Evolutionary conservation across 2,888 invertebrate genomes (phyloP).

Genomic region (Lithophane semibrunnea): DNA sequence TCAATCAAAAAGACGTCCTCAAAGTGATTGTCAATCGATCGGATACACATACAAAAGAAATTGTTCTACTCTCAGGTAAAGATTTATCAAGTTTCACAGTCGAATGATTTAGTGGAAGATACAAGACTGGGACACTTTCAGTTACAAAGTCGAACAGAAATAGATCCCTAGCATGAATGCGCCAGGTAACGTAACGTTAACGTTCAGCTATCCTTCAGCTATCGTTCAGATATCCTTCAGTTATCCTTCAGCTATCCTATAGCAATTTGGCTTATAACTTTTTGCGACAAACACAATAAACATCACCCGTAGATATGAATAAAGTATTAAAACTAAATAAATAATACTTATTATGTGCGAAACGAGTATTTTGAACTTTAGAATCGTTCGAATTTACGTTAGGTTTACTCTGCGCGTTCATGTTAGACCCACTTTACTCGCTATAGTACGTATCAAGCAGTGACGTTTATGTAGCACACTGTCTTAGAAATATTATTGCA

Average conservation of each 20-base stretch:
- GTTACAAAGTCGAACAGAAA: background rate
- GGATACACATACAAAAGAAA: conserved; percentile 2
- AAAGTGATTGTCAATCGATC: conserved; percentile 20
- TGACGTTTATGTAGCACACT: background rate
- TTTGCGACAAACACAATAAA: background rate
- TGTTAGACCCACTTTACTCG: no score
- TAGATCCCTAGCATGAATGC: no score
- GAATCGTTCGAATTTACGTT: background rate
- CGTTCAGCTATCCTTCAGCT: no score
- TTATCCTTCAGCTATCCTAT: no score
- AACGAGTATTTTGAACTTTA: background rate
- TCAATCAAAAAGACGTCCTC: conserved; percentile 9
- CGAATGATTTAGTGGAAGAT: background rate
- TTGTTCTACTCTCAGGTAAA: background rate
- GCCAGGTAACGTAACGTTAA: no score
- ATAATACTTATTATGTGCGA: background rate
- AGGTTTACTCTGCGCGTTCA: no score
- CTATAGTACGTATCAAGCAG: background rate
- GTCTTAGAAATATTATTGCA: background rate
- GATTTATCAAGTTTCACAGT: conserved; percentile 2
- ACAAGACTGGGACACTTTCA: background rate
- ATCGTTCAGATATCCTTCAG: no score
- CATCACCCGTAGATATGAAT: background rate
- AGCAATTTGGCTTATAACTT: background rate
- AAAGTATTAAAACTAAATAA: background rate